These are phyloP conservation scores for Lagopus muta DNA, from an alignment of 2,113 vertebrate species.

Conservation along the genomic window DNA sequence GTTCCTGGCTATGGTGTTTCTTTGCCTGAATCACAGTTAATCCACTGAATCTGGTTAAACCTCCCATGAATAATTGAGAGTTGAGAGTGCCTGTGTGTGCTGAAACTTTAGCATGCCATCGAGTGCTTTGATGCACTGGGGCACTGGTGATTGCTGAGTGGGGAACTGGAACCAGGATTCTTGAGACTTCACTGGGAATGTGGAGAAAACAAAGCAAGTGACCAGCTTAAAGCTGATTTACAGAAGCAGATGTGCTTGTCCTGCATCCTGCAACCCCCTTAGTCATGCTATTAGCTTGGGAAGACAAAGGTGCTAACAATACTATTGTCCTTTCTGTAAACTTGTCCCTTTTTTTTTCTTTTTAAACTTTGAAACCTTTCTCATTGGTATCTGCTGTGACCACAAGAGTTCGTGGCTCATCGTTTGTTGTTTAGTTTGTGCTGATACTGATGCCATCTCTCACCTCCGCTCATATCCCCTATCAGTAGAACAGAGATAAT, in stretches of 20 bases:
- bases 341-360: not conserved
- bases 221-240: not conserved
- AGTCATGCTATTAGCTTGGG: not conserved
- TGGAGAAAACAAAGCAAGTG: not conserved
- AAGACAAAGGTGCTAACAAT: not conserved
- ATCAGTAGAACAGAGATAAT: not conserved
- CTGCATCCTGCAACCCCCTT: not conserved
- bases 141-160: not conserved
- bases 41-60: constrained; percentile 4
- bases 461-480: not conserved
- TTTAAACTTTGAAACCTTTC: not conserved
- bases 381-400: not conserved
- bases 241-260: not conserved
- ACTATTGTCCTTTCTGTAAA: not conserved
- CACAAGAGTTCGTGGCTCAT: not conserved
- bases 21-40: not conserved
- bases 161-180: not conserved
- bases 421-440: not conserved
- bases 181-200: not conserved
- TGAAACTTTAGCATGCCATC: not conserved
- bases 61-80: not conserved
- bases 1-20: not conserved
- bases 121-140: not conserved
- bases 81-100: not conserved
- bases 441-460: not conserved